Base-by-base conservation (phyloP, 2,113 vertebrate genomes). In the Amphiprion percula region DNA sequence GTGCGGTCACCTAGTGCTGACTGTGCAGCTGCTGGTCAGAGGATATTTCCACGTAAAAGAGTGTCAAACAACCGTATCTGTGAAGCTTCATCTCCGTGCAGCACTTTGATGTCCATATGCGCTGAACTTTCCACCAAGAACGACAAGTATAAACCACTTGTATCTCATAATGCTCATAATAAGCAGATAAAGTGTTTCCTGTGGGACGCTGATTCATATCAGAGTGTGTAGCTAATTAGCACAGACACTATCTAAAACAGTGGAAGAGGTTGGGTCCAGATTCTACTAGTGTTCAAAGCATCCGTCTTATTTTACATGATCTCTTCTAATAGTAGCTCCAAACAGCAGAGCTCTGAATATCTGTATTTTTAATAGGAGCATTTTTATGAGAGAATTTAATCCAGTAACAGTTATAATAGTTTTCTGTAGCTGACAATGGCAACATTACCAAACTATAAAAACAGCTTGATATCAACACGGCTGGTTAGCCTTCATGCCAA, bases 101-200 rank as follows among this genome's bases (percentile, higher is more conserved):
- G 82, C 37, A 50, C 79, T 87, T 92, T 86, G 77, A 85, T 78
- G 71, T 85, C 67, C 83, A 75, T 85, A 79, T 83, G 79, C 62
- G 23, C 10, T 73, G 10, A 58, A 10, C 23, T 58, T 71, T 19
- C 12, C 10, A 39, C 62, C 33, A 1, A 46, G 55, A 66, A 44
- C 19, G 56, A 61, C 64, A 72, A 86, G 68, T 77, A 79, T 72
- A 75, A 79, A 82, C 74, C 37, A 30, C 24, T 64, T n/a, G 7
- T 53, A 37, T 75, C 62, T 21, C 24, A 66, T 50, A 53, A 62
- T 30, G 17, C 55, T 55, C 59, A 79, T 53, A 37, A 37, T 7
- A 37, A 37, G 15, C 4, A 64, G 67, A 88, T 73, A 65, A 80
- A 75, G 28, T 52, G 19, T 44, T 66, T 77, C 68, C 71, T 54